Evolutionary conservation across 2,113 vertebrate species (phyloP).

Genomic region (Leucopsar rothschildi): DNA sequence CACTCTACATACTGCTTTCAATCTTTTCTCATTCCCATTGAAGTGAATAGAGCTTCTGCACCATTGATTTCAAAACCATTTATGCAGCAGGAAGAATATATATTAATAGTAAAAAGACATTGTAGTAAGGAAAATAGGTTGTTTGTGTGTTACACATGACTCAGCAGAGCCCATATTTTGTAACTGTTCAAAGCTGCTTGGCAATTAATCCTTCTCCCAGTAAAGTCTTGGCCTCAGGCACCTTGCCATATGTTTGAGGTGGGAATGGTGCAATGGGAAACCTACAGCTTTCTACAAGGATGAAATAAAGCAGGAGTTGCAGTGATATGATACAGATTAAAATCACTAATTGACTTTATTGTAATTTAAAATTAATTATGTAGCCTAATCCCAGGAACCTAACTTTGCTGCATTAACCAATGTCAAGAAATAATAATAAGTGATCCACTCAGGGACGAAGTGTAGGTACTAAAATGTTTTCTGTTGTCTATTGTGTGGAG

Average conservation of each 20-base stretch:
- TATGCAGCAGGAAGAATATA: neutral
- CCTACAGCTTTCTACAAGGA: neutral
- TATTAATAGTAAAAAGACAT: neutral
- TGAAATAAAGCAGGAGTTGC: neutral
- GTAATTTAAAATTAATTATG: neutral
- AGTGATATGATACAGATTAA: neutral
- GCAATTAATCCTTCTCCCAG: neutral
- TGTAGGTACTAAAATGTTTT: neutral
- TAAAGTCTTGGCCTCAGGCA: neutral
- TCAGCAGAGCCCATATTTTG: slow-evolving; percentile 1
- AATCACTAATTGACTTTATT: neutral
- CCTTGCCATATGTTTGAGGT: neutral
- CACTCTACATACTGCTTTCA: neutral
- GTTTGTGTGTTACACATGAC: neutral
- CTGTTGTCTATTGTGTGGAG: neutral
- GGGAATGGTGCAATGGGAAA: neutral
- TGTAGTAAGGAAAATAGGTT: neutral
- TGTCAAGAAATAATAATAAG: neutral
- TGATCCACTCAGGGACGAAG: neutral
- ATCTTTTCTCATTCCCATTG: neutral
- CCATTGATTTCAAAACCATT: neutral
- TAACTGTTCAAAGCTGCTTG: neutral
- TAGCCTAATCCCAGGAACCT: neutral
- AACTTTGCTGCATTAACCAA: neutral
- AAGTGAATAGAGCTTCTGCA: neutral